These are phyloP conservation scores for Branchinecta lindahli DNA, from an alignment of 1,140 invertebrate species.

Conservation along the genomic window DNA sequence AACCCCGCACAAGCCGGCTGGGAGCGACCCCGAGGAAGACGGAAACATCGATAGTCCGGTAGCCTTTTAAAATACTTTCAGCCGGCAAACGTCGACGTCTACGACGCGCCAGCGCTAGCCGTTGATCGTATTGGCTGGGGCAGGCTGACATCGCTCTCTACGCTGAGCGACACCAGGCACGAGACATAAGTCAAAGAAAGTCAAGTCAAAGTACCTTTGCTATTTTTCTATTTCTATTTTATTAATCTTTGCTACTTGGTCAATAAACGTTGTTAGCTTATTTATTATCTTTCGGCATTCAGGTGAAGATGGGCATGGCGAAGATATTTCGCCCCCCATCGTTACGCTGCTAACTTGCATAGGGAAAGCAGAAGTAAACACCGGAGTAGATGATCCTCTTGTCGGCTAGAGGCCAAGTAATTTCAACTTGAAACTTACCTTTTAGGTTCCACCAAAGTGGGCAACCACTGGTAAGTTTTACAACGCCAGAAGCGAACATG, in stretches of 20 bases:
- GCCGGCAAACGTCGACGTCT: constrained; percentile 2
- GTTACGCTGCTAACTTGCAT: too few species aligned
- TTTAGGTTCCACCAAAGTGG: constrained; percentile 65
- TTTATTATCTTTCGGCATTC: too few species aligned
- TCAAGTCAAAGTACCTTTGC: neutral
- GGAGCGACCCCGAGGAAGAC: neutral
- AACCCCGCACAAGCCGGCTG: neutral
- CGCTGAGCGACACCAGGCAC: neutral
- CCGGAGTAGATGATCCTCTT: too few species aligned
- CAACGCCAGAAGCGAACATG: constrained; percentile 55
- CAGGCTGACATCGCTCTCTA: neutral
- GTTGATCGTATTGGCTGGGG: neutral
- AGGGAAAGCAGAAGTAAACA: too few species aligned
- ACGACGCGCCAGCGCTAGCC: neutral
- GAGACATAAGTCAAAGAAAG: neutral
- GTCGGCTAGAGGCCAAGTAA: too few species aligned
- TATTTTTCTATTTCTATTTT: too few species aligned
- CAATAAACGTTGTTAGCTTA: too few species aligned
- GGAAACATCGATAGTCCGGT: neutral
- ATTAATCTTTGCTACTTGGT: too few species aligned
- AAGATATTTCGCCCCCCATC: too few species aligned
- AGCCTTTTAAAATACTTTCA: neutral
- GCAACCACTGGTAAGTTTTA: constrained; percentile 57
- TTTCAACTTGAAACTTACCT: constrained; percentile 35
- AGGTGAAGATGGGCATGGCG: too few species aligned